Base-by-base conservation (phyloP, 2,797 vertebrate genomes). In the Dallia pectoralis region DNA sequence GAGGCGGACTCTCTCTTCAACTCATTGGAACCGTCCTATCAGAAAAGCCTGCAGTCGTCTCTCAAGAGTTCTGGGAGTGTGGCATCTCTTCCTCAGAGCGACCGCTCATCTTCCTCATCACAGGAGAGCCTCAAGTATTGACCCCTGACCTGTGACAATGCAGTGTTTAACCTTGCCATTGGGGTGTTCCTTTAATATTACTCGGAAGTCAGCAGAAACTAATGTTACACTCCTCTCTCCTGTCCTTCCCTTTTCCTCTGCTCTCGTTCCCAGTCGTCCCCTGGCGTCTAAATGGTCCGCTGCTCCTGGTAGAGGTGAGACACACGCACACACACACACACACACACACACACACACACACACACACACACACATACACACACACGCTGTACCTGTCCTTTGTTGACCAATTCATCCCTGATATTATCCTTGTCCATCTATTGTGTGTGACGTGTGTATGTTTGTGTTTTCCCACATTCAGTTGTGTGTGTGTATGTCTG, bases 121-220 rank as follows among this genome's bases (percentile, higher is more conserved):
- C 97, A 99, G 81, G 97, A 99, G 89, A 99, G 97, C 86, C 95
- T 98, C 80, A 99, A 98, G 97, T 99, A 95, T 95, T 89, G 27
- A 77, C 22, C 12, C 0, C 27, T 2, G 25, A 25, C 18, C 47
- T 64, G 12, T 68, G 36, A 5, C 11, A 22, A 15, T 67, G 22
- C 27, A 30, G 15, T 29, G 25, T 29, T 62, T 15, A 29, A 62
- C 59, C 22, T 12, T 16, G 49, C 18, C 5, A 3, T 53, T 32
- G 15, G 5, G 2, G 25, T 0, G 15, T 29, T 29, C 16, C 15
- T 62, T 18, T 0, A 14, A 29, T 0, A 1, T 4, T 4, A 19
- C 51, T 9, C n/a, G n/a, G n/a, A 53, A 2, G 7, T 53, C 19
- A 19, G 15, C 18, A 19, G 7, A 22, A 53, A 53, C 5, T 19